Evolutionary conservation across 92 coral and sea anemone genomes (phyloP).

Genomic region (Virgularia gustaviana): DNA sequence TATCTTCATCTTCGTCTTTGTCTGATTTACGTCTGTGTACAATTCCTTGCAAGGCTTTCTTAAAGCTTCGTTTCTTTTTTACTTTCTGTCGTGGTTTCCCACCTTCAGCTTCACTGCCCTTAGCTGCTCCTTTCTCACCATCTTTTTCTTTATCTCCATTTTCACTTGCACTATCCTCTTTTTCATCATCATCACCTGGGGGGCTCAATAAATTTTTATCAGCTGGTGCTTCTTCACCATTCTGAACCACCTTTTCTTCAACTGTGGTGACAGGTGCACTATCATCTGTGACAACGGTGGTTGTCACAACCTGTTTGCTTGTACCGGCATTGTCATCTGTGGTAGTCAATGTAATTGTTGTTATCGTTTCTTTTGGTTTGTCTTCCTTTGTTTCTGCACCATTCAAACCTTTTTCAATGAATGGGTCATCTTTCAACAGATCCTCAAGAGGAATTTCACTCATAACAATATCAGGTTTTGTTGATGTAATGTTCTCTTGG

Average conservation of each 20-base stretch:
- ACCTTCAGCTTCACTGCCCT: too few species aligned
- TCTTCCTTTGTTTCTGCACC: conserved; percentile 71
- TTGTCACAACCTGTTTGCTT: conserved; percentile 26
- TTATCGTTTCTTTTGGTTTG: not conserved
- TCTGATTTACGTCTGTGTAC: conserved; percentile 64
- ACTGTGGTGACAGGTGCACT: conserved; percentile 25
- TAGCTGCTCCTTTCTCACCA: conserved; percentile 53
- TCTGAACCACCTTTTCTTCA: conserved; percentile 26
- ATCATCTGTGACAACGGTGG: conserved; percentile 34
- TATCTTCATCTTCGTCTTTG: conserved; percentile 58
- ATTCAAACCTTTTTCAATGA: conserved; percentile 62
- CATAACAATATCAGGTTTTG: conserved; percentile 27
- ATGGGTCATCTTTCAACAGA: conserved; percentile 28
- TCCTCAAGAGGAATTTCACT: conserved; percentile 22
- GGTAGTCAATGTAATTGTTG: not conserved
- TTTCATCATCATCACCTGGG: conserved; percentile 40
- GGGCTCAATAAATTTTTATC: conserved; percentile 32
- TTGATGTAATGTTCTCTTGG: not conserved
- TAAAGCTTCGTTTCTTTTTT: conserved; percentile 86
- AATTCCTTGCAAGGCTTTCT: conserved; percentile 34
- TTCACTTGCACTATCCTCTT: conserved; percentile 39
- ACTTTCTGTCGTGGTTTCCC: conserved; percentile 62
- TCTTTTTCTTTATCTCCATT: conserved; percentile 42
- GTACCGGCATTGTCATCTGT: not conserved
- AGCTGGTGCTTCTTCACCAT: conserved; percentile 29